These are phyloP conservation scores for Galbula dea DNA, from an alignment of 2,113 vertebrate genomes.

Conservation along the genomic window DNA sequence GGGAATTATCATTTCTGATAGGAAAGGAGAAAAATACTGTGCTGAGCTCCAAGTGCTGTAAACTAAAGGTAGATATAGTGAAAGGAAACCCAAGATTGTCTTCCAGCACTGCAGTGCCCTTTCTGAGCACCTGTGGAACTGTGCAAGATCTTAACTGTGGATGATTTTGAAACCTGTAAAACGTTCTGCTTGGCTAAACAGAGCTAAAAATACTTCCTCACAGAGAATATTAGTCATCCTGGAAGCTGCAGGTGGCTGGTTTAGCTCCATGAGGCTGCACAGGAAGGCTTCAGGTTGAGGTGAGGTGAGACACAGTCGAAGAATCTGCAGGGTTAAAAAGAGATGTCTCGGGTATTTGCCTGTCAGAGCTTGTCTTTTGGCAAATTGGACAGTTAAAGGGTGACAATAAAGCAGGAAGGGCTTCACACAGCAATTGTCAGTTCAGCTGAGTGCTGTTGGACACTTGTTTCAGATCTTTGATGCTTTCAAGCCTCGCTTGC, in stretches of 20 bases:
- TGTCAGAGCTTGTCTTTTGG: neutral
- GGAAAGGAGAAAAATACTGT: neutral
- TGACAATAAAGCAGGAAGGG: neutral
- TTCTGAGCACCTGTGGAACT: neutral
- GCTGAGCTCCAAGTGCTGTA: neutral
- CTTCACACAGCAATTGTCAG: rapidly evolving
- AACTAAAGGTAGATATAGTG: neutral
- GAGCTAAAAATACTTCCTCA: neutral
- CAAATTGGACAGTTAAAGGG: rapidly evolving
- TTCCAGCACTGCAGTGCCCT: neutral
- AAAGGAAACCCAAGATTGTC: neutral
- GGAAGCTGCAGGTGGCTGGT: neutral
- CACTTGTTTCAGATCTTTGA: constrained; percentile 84
- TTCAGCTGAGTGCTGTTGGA: too few relatives aligned
- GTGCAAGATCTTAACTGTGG: rapidly evolving
- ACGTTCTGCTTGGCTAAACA: neutral
- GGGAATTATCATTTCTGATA: neutral
- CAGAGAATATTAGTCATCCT: neutral
- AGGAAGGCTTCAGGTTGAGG: neutral
- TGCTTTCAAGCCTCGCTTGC: constrained; percentile 86
- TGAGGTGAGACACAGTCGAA: neutral
- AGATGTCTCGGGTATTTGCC: neutral
- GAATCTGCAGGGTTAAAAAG: too few relatives aligned
- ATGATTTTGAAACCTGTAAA: neutral
- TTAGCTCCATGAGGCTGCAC: neutral